A percentile compares a stretch with the other conserved stretches of the same genome.
Conservation (phyloP, 2,113 vertebrate species). For the Thunnus maccoyii region DNA sequence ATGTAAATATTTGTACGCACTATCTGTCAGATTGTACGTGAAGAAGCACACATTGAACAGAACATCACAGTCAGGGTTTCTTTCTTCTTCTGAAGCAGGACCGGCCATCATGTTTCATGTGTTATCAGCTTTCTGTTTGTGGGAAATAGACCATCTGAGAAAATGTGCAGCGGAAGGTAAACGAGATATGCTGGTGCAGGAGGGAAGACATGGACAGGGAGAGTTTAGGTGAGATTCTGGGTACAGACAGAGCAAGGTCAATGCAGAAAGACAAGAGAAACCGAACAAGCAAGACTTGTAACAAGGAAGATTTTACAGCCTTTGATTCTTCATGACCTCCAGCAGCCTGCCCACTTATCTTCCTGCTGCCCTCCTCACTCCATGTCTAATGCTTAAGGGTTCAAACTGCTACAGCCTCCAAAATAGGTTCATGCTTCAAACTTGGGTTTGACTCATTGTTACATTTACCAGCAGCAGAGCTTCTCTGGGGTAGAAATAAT, state of each 20-base stretch:
- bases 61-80: background rate
- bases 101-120: background rate
- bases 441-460: no score
- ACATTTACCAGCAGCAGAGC: background rate
- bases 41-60: background rate
- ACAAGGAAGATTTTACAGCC: background rate
- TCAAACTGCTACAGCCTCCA: background rate
- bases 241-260: background rate
- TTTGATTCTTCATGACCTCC: background rate
- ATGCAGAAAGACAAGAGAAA: conserved; percentile 2
- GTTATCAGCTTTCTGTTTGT: conserved; percentile 11
- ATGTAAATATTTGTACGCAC: conserved; percentile 74
- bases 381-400: background rate
- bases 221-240: background rate
- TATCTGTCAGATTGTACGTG: background rate
- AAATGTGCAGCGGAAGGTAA: background rate
- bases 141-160: conserved; percentile 1
- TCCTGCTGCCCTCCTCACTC: background rate
- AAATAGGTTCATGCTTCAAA: background rate
- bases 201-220: background rate
- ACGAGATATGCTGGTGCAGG: background rate
- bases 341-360: background rate
- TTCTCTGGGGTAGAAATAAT: background rate
- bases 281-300: background rate
- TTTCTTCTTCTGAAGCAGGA: conserved; percentile 12